Evolutionary conservation across 2,113 vertebrate species (phyloP).

Genomic region (Zosterops borbonicus): DNA sequence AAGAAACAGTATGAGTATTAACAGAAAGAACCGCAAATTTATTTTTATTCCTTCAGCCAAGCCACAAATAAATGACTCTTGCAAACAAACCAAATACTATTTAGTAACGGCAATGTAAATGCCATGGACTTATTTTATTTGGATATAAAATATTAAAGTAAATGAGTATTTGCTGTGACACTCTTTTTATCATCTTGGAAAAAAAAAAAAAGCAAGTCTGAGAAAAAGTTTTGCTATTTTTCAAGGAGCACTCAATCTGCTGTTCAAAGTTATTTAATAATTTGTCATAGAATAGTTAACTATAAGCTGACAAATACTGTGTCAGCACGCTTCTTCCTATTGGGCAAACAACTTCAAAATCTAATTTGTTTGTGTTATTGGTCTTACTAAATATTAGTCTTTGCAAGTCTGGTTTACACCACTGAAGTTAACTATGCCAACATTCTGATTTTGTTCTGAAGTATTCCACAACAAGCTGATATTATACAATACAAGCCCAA

Average conservation of each 20-base stretch:
- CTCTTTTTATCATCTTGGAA: not conserved
- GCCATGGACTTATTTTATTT: slow-evolving; percentile 52
- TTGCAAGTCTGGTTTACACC: slow-evolving; percentile 63
- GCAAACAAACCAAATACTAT: slow-evolving; percentile 53
- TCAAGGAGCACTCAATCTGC: slow-evolving; percentile 44
- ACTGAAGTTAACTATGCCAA: slow-evolving; percentile 68
- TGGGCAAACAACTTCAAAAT: slow-evolving; percentile 68
- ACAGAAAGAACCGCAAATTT: slow-evolving; percentile 40
- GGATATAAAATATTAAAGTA: slow-evolving; percentile 58
- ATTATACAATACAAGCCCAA: slow-evolving; percentile 59
- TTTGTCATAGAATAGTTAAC: slow-evolving; percentile 63
- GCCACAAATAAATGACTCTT: slow-evolving; percentile 64
- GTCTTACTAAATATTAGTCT: slow-evolving; percentile 79
- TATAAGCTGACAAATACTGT: slow-evolving; percentile 61
- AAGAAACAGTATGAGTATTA: slow-evolving; percentile 57
- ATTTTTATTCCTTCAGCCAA: slow-evolving; percentile 59
- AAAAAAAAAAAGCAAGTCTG: slow-evolving; percentile 15
- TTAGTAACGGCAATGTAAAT: slow-evolving; percentile 53
- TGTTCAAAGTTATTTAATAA: slow-evolving; percentile 64
- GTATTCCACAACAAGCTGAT: slow-evolving; percentile 75
- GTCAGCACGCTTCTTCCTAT: slow-evolving; percentile 61
- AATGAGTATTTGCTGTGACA: slow-evolving; percentile 53
- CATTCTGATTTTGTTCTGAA: slow-evolving; percentile 72
- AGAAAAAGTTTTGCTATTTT: slow-evolving; percentile 38
- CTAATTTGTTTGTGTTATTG: slow-evolving; percentile 73